Conservation (phyloP, 2,888 invertebrate species). For the Phlogophora meticulosa region DNA sequence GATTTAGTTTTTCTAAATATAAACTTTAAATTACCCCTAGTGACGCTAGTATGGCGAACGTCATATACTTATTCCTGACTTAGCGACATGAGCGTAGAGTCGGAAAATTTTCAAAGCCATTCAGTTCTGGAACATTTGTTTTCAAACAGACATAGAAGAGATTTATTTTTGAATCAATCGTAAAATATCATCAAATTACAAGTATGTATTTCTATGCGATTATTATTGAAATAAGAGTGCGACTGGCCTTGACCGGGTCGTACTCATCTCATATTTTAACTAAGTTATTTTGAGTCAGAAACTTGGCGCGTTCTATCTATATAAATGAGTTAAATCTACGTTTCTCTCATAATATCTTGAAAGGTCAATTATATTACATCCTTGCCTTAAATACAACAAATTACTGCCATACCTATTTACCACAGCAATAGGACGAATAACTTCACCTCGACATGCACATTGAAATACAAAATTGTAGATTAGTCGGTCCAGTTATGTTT, state of each 20-base stretch:
- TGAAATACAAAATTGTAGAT: constrained; percentile 15
- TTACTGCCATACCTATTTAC: constrained; percentile 2
- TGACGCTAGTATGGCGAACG: not conserved
- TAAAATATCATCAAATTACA: not conserved
- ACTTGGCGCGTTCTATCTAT: not conserved
- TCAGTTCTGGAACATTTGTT: not conserved
- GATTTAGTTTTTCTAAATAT: no score
- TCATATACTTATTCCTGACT: not conserved
- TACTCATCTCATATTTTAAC: not conserved
- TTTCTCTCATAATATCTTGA: not conserved
- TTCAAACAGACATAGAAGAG: not conserved
- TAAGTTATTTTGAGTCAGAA: not conserved
- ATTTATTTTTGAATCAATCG: not conserved
- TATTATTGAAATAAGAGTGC: not conserved
- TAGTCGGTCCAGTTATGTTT: not conserved
- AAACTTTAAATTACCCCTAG: no score
- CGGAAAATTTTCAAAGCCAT: not conserved
- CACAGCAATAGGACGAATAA: constrained; percentile 11
- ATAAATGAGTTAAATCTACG: not conserved
- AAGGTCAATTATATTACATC: constrained; percentile 1
- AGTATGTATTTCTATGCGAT: not conserved
- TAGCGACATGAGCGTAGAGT: not conserved
- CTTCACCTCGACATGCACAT: not conserved
- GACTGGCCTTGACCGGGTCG: constrained; percentile 1
- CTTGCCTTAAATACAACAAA: not conserved